Evolutionary conservation across 2,888 invertebrate genomes (phyloP), one percentile per base, ranked within the genome.

Genomic region (Salpingus planirostris): DNA sequence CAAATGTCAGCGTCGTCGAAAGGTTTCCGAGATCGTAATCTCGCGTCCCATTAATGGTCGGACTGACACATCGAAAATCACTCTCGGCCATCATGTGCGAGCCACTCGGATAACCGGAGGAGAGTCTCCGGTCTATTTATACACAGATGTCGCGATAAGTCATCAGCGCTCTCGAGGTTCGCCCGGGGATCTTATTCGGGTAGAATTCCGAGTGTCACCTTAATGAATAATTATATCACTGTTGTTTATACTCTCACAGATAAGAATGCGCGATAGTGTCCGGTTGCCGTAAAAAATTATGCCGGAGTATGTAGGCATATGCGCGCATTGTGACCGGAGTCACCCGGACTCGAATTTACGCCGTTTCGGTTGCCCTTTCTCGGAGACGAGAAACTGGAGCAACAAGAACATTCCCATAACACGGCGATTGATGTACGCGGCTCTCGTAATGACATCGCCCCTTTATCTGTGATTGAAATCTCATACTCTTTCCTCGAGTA

Each of bases 181-280:
- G 14, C 24, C 28, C 34, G 35, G n/a, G n/a, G n/a, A n/a, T 26
- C 36, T 36, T 25, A 26, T 26, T 33, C 31, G 22, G 31, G 27
- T 30, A 39, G 44, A 45, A 49, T 48, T 43, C 48, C 48, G 43
- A 46, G 44, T 46, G 49, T 49, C 49, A 44, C 45, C 46, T 46
- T 50, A 49, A 50, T 48, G 49, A 52, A 52, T 49, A 52, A 52
- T 50, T 50, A 52, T 47, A 50, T 48, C 49, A 45, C 44, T 40
- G 46, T 47, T 50, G 49, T 48, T 48, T 51, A 42, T 44, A 38
- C 34, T 35, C 25, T 21, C 21, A 24, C 21, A 42, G 42, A 42
- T 44, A 42, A 42, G 27, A 33, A 33, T 24, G 15, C 18, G 31
- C 29, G 41, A 44, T 44, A 44, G 22, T 33, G 40, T 44, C 44